A percentile compares a stretch with the other conserved stretches of the same genome.
Conservation (phyloP, 1,140 invertebrate genomes). For the Drosophila persimilis region DNA sequence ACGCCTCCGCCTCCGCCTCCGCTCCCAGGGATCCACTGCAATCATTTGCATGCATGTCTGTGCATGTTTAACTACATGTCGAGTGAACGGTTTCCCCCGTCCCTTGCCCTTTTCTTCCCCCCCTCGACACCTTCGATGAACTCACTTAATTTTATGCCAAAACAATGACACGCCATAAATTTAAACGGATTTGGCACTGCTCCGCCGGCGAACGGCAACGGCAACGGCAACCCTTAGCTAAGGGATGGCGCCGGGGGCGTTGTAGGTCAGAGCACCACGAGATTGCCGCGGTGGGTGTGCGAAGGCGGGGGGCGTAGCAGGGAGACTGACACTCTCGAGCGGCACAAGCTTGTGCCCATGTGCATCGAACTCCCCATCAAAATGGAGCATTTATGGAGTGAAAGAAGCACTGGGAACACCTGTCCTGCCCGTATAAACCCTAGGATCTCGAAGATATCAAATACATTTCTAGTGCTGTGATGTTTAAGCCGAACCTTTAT, state of each 20-base stretch:
- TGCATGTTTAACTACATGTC: conserved; percentile 69
- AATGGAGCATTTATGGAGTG: too few relatives aligned
- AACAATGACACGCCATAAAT: conserved; percentile 81
- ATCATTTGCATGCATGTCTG: conserved; percentile 77
- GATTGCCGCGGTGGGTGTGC: background rate
- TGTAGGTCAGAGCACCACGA: too few relatives aligned
- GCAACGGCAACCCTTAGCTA: conserved; percentile 31
- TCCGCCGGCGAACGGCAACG: conserved; percentile 46
- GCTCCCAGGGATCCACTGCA: conserved; percentile 29
- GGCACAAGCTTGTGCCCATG: too few relatives aligned
- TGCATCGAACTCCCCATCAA: too few relatives aligned
- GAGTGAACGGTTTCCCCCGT: conserved; percentile 9
- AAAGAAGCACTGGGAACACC: too few relatives aligned
- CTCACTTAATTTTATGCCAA: conserved; percentile 81
- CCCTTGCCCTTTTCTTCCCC: background rate
- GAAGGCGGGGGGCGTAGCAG: conserved; percentile 1
- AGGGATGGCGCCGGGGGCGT: background rate
- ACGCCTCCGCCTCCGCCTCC: too few relatives aligned
- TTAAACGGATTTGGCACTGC: conserved; percentile 74
- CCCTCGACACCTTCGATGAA: conserved; percentile 30
- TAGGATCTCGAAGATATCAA: too few relatives aligned
- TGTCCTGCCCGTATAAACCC: too few relatives aligned
- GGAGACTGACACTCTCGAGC: too few relatives aligned
- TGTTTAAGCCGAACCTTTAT: too few relatives aligned
- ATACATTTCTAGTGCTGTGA: too few relatives aligned